Percentiles rank a stretch among this genome's conserved stretches.
Conservation (phyloP, 2,888 invertebrate genomes). For the Stegana nigrithorax region DNA sequence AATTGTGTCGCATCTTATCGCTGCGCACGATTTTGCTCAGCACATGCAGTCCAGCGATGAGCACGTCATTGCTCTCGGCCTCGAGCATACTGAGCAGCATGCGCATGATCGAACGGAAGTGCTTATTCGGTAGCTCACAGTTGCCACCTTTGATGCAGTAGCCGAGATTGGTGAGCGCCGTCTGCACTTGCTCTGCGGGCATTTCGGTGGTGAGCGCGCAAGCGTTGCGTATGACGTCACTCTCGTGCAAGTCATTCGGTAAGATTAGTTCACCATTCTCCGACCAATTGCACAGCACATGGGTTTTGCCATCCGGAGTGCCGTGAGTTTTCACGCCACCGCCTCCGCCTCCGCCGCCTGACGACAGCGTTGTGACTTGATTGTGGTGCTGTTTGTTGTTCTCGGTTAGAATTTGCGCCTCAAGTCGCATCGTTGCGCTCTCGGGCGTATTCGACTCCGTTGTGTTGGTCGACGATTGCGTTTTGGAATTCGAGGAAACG, state of each 20-base stretch:
- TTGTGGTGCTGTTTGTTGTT: conserved; percentile 52
- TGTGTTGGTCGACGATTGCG: conserved; percentile 68
- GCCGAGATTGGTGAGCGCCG: conserved; percentile 69
- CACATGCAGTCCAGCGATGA: conserved; percentile 82
- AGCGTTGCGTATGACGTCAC: conserved; percentile 69
- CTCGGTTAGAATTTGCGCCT: conserved; percentile 51
- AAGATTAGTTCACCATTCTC: conserved; percentile 73
- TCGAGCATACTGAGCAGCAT: conserved; percentile 81
- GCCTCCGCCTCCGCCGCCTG: neutral
- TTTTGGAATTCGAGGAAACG: conserved; percentile 68
- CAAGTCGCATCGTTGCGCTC: conserved; percentile 67
- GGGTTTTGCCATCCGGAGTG: conserved; percentile 27
- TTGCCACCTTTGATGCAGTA: conserved; percentile 70
- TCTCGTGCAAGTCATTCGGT: conserved; percentile 70
- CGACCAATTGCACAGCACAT: conserved; percentile 70
- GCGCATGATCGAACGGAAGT: conserved; percentile 76
- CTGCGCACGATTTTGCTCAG: conserved; percentile 87
- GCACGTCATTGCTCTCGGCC: conserved; percentile 72
- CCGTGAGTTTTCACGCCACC: conserved; percentile 10
- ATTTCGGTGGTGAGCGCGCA: conserved; percentile 63
- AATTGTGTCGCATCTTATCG: conserved; percentile 79
- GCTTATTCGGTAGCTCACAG: conserved; percentile 70
- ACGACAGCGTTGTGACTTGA: too few relatives aligned
- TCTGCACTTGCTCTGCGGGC: conserved; percentile 61
- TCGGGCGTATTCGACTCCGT: conserved; percentile 70